A percentile compares a stretch with the other conserved stretches of the same genome.
Evolutionary conservation across 2,888 invertebrate genomes (phyloP).

Genomic region (Polymixis flavicincta): DNA sequence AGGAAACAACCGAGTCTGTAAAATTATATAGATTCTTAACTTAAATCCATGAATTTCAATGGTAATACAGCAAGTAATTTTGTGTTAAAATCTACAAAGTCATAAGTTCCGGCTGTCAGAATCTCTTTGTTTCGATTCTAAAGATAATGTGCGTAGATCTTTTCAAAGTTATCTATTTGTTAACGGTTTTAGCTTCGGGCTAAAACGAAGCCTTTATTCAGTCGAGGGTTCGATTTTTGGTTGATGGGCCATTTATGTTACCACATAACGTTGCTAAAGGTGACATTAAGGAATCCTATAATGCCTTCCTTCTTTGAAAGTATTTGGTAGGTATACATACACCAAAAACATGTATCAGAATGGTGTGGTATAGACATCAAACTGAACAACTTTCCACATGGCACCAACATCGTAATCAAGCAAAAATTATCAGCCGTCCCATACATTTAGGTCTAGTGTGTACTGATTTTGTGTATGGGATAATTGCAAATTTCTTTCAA

Average conservation of each 20-base stretch:
- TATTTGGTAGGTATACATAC: not conserved
- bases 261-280: not conserved
- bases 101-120: not conserved
- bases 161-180: not conserved
- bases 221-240: not conserved
- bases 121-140: not conserved
- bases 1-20: not conserved
- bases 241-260: not conserved
- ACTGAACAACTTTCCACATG: too few species aligned
- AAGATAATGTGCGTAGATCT: not conserved
- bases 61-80: not conserved
- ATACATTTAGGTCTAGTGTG: too few species aligned
- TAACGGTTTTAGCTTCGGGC: not conserved
- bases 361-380: too few species aligned
- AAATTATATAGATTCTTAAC: not conserved
- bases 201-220: too few species aligned
- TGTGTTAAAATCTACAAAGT: conserved; percentile 1
- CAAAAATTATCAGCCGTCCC: too few species aligned
- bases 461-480: too few species aligned
- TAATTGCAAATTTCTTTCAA: too few species aligned
- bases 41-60: conserved; percentile 4
- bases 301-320: not conserved
- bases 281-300: not conserved
- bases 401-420: too few species aligned
- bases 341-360: too few species aligned